Evolutionary conservation across 2,113 vertebrate species (phyloP).

Genomic region (Etheostoma spectabile): DNA sequence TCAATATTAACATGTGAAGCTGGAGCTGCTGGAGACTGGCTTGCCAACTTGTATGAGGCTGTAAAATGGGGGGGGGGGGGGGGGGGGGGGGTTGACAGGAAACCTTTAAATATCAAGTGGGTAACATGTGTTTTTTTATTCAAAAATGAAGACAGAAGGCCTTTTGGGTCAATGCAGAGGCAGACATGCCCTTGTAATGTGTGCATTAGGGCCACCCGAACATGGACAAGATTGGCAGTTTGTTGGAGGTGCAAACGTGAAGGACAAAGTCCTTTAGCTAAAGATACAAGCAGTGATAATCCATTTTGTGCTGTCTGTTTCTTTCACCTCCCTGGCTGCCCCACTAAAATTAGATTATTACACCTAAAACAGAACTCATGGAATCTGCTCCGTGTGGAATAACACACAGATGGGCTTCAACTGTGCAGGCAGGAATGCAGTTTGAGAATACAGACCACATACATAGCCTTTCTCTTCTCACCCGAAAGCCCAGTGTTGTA

Average conservation of each 20-base stretch:
- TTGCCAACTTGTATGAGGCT: slow-evolving; percentile 76
- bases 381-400: slow-evolving; percentile 73
- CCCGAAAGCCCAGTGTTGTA: slow-evolving; percentile 60
- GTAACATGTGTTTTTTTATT: slow-evolving; percentile 77
- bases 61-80: slow-evolving; percentile 20
- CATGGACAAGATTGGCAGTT: slow-evolving; percentile 34
- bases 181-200: slow-evolving; percentile 5
- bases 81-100: slow-evolving; percentile 50
- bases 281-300: slow-evolving; percentile 78
- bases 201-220: not conserved
- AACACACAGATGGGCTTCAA: slow-evolving; percentile 64
- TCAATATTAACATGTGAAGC: slow-evolving; percentile 77
- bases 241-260: slow-evolving; percentile 57
- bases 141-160: slow-evolving; percentile 43
- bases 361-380: slow-evolving; percentile 75
- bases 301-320: slow-evolving; percentile 73
- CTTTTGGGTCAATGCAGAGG: slow-evolving; percentile 42
- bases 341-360: slow-evolving; percentile 85
- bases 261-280: slow-evolving; percentile 68
- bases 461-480: slow-evolving; percentile 59
- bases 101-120: slow-evolving; percentile 68
- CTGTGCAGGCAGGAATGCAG: slow-evolving; percentile 67
- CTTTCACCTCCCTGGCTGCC: slow-evolving; percentile 58
- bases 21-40: slow-evolving; percentile 62
- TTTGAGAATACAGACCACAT: slow-evolving; percentile 62